Conservation (phyloP, 2,888 invertebrate genomes). For the Coelinius sp. region DNA sequence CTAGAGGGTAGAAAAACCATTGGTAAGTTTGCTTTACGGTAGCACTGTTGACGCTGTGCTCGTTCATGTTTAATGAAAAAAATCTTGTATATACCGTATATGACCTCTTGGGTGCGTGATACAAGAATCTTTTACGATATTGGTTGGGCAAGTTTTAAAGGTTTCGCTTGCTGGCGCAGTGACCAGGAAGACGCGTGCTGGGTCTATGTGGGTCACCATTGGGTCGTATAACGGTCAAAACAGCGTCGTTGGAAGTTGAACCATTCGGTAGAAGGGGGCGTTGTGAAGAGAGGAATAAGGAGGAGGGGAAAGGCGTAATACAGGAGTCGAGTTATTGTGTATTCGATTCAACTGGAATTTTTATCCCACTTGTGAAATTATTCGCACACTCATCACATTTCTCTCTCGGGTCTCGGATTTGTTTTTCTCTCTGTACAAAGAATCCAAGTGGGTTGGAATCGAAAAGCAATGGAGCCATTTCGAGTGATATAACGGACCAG, state of each 20-base stretch:
- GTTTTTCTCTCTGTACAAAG: slow-evolving; percentile 17
- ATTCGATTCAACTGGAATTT: background rate
- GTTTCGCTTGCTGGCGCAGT: slow-evolving; percentile 2
- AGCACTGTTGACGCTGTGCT: background rate
- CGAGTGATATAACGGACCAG: slow-evolving; percentile 16
- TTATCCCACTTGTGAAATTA: background rate
- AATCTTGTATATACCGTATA: slow-evolving; percentile 20
- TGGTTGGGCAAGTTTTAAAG: slow-evolving; percentile 11
- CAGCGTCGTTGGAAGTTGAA: slow-evolving; percentile 34
- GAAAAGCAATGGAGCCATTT: slow-evolving; percentile 38
- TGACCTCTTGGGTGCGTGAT: slow-evolving; percentile 20
- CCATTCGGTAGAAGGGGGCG: background rate
- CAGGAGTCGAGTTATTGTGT: slow-evolving; percentile 3
- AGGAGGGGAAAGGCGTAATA: background rate
- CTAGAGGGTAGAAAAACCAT: background rate
- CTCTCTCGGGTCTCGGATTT: background rate
- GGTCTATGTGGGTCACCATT: slow-evolving; percentile 61
- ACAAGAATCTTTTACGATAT: slow-evolving; percentile 16
- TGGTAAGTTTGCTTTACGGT: background rate
- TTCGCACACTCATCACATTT: slow-evolving; percentile 12
- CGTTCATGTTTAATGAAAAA: slow-evolving; percentile 3
- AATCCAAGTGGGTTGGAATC: slow-evolving; percentile 25
- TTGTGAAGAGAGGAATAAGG: background rate
- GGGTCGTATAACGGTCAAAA: slow-evolving; percentile 68
- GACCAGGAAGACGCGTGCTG: slow-evolving; percentile 30